phyloP scores from a whole-genome alignment of 2,888 invertebrate genomes.

The Polia nebulosa region DNA sequence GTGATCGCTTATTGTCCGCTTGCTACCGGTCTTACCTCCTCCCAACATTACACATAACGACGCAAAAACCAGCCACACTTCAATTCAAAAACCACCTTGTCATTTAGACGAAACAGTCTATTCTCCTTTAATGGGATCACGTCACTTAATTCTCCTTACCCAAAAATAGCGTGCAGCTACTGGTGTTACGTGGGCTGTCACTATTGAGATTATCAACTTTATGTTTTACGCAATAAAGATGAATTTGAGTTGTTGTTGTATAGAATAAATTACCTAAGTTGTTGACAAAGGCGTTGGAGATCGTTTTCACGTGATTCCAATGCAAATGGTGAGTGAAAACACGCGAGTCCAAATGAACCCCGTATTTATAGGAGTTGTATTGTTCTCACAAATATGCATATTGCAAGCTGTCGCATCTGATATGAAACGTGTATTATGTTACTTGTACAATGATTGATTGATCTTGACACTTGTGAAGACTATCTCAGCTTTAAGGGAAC shows the following conservation, averaged over 20 bases:
- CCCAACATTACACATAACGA: slow-evolving; percentile 62
- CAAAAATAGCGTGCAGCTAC: slow-evolving; percentile 61
- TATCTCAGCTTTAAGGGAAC: background rate
- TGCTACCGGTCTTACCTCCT: slow-evolving; percentile 86
- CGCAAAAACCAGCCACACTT: slow-evolving; percentile 55
- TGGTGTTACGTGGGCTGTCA: slow-evolving; percentile 62
- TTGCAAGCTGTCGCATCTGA: slow-evolving; percentile 74
- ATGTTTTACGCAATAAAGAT: slow-evolving; percentile 31
- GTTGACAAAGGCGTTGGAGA: slow-evolving; percentile 66
- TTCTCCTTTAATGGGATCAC: slow-evolving; percentile 41
- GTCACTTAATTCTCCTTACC: slow-evolving; percentile 51
- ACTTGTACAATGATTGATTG: slow-evolving; percentile 30
- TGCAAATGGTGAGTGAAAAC: slow-evolving; percentile 69
- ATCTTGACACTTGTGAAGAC: slow-evolving; percentile 51
- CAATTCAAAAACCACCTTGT: slow-evolving; percentile 67
- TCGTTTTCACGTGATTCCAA: slow-evolving; percentile 69
- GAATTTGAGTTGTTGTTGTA: slow-evolving; percentile 40
- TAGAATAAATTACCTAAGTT: slow-evolving; percentile 61
- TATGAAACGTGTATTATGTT: slow-evolving; percentile 71
- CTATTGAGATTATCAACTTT: slow-evolving; percentile 51
- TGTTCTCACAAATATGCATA: slow-evolving; percentile 79
- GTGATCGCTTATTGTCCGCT: slow-evolving; percentile 88
- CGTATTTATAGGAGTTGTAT: slow-evolving; percentile 76
- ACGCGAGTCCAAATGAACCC: slow-evolving; percentile 67
- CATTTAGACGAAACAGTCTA: slow-evolving; percentile 45